A percentile compares a stretch with the other conserved stretches of the same genome.
These are phyloP conservation scores for Leptinotarsa juncta DNA, from an alignment of 2,888 invertebrate species.

Conservation along the genomic window DNA sequence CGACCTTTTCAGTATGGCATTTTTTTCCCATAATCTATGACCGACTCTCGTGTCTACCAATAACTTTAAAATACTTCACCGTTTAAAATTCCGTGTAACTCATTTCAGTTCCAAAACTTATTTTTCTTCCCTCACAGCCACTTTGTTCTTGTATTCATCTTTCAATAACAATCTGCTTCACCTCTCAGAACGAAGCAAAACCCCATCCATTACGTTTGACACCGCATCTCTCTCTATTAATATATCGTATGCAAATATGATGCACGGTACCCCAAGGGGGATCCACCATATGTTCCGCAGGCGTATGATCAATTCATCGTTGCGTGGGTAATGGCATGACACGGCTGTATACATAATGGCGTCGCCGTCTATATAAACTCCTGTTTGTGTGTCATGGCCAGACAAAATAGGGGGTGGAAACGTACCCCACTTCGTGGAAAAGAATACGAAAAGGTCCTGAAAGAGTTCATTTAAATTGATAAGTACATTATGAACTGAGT, in stretches of 20 bases:
- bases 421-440: neutral
- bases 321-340: constrained; percentile 31
- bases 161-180: neutral
- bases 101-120: too few relatives aligned
- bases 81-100: too few relatives aligned
- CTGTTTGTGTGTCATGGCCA: constrained; percentile 4
- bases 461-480: neutral
- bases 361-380: constrained; percentile 1
- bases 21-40: too few relatives aligned
- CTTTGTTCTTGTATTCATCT: neutral
- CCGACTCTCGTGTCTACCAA: too few relatives aligned
- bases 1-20: too few relatives aligned
- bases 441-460: neutral
- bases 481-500: too few relatives aligned
- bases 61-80: too few relatives aligned
- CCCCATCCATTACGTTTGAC: constrained; percentile 12
- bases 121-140: too few relatives aligned
- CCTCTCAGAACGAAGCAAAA: neutral
- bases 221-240: constrained; percentile 13
- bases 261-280: constrained; percentile 41
- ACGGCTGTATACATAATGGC: constrained; percentile 13
- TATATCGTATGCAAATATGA: constrained; percentile 40
- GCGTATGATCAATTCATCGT: constrained; percentile 41
- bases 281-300: constrained; percentile 43
- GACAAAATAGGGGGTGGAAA: neutral